Evolutionary conservation across 23 tunicate genomes (phyloP).

Genomic region (Trididemnum miniatum): DNA sequence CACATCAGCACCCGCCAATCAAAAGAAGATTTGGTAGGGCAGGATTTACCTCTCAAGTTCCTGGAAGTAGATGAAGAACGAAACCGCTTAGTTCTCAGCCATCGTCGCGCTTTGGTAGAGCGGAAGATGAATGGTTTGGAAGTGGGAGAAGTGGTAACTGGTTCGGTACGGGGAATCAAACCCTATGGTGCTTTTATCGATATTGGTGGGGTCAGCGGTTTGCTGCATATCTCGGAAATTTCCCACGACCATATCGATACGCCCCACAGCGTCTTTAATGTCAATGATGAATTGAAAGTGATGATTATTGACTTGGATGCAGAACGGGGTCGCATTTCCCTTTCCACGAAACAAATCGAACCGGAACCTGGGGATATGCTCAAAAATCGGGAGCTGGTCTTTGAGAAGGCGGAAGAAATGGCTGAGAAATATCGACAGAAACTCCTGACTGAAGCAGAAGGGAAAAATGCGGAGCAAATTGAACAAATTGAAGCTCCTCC

Average conservation of each 20-base stretch:
- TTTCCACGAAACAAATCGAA: background rate
- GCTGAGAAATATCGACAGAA: too few species aligned
- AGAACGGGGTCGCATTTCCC: background rate
- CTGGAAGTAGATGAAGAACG: background rate
- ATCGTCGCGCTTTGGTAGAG: background rate
- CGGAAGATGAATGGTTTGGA: background rate
- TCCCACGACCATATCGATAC: background rate
- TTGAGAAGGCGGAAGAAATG: too few species aligned
- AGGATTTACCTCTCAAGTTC: background rate
- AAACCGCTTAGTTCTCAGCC: background rate
- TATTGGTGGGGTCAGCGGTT: background rate
- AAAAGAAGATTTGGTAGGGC: background rate
- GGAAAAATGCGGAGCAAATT: too few species aligned
- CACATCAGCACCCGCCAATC: background rate
- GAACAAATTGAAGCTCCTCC: too few species aligned
- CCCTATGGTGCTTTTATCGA: background rate
- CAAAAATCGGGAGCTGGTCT: too few species aligned
- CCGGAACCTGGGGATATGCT: background rate
- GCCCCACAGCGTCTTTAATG: background rate
- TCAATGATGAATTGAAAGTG: background rate
- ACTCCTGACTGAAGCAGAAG: too few species aligned
- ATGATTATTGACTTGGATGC: background rate
- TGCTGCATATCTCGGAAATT: background rate
- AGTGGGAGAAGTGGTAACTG: background rate
- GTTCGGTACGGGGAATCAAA: background rate